Conservation (phyloP, 2,113 vertebrate species). For the Macquaria australasica region DNA sequence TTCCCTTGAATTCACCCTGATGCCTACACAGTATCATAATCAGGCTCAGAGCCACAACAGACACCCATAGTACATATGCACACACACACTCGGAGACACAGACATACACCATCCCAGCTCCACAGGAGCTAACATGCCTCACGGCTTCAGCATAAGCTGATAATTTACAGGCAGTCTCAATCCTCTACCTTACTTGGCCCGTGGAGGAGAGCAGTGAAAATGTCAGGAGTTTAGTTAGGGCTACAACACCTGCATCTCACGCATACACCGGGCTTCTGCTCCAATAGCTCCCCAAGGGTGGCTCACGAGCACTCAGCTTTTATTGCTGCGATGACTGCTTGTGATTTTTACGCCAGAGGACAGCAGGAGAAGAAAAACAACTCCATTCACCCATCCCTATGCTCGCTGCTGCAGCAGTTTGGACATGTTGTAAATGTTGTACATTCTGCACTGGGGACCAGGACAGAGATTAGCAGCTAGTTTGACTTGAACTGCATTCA, state of each 20-base stretch:
- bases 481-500: constrained; percentile 21
- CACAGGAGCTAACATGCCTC: constrained; percentile 55
- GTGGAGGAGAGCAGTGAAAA: constrained; percentile 65
- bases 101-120: constrained; percentile 2
- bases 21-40: constrained; percentile 39
- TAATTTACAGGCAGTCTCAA: constrained; percentile 69
- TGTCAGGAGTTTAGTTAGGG: constrained; percentile 75
- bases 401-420: constrained; percentile 23
- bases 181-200: constrained; percentile 49
- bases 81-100: background rate
- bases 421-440: constrained; percentile 30
- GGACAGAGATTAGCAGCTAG: constrained; percentile 25
- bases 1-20: constrained; percentile 41
- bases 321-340: constrained; percentile 69
- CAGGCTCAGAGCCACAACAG: constrained; percentile 20
- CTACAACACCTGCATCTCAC: constrained; percentile 71
- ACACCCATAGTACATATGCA: constrained; percentile 14
- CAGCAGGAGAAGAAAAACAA: constrained; percentile 53
- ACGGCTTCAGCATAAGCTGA: constrained; percentile 61
- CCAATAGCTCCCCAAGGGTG: constrained; percentile 57
- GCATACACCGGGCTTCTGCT: constrained; percentile 47
- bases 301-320: constrained; percentile 64
- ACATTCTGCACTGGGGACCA: constrained; percentile 13
- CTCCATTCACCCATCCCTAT: constrained; percentile 41
- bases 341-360: constrained; percentile 61